Evolutionary conservation across 30 jellyfish, hydroid and myxozoan genomes (phyloP), one percentile per base, ranked within the genome.

Genomic region (Haliclystus octoradiatus): DNA sequence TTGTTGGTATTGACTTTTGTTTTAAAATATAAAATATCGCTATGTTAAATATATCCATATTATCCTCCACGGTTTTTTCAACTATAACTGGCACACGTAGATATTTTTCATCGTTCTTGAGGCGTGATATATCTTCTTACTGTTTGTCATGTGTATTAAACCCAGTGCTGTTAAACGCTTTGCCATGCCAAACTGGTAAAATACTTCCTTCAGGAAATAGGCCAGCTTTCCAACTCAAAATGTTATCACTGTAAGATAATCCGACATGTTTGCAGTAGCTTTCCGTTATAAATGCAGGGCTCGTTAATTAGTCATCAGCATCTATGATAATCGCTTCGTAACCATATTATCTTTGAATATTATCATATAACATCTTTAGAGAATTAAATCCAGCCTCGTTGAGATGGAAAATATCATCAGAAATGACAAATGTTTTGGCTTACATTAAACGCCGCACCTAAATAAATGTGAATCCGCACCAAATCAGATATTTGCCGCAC

Each of bases 101-200:
- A n/a, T n/a, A n/a, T n/a, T n/a, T n/a, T n/a, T n/a, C n/a, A n/a
- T n/a, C n/a, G 66, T 77, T 34, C 1, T 63, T 80, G n/a, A 69
- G 63, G n/a, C n/a, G n/a, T n/a, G n/a, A n/a, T n/a, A n/a, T n/a
- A n/a, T n/a, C n/a, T n/a, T n/a, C n/a, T n/a, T n/a, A n/a, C n/a
- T n/a, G n/a, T n/a, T n/a, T n/a, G n/a, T n/a, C n/a, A n/a, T n/a
- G n/a, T 30, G 73, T 75, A 9, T 46, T 69, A 62, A 86, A 86
- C 29, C 96, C 96, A 14, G 94, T 57, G 78, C 96, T 86, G 49
- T 86, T 86, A 28, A 78, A 70, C 3, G 87, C 96, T 33, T 74
- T 74, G 33, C 74, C 94, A 52, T 86, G 96, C 96, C 96, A 86
- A 31, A 94, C 96, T 30, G 78, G 77, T 91, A 93, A 85, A 31